phyloP scores from a whole-genome alignment of 2,888 invertebrate genomes.

The Chrysotoxum bicinctum region DNA sequence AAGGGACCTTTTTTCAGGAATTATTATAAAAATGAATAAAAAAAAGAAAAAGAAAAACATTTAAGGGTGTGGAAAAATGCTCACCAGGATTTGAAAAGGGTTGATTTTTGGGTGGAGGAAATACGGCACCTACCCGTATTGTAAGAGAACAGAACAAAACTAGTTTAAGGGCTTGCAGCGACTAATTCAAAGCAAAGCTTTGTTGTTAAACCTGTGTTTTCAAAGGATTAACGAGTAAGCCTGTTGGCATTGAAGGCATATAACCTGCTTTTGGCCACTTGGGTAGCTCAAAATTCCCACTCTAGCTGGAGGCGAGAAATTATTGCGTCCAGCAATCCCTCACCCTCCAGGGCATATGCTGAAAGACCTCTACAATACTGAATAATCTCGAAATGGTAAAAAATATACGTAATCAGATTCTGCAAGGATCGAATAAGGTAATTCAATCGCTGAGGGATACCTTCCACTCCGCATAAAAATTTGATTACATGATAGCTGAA shows the following conservation, averaged over 20 bases:
- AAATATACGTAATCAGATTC: slow-evolving; percentile 14
- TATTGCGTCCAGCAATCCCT: neutral
- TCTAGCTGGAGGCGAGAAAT: neutral
- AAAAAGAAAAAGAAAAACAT: neutral
- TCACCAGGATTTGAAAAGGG: slow-evolving; percentile 6
- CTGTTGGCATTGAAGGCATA: neutral
- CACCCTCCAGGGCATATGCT: neutral
- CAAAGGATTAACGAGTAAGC: neutral
- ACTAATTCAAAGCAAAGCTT: neutral
- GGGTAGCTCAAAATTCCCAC: neutral
- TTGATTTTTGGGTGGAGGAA: neutral
- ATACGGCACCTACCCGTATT: neutral
- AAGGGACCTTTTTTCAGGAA: neutral
- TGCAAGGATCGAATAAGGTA: slow-evolving; percentile 33
- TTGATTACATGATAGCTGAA: slow-evolving; percentile 18
- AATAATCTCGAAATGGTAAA: neutral
- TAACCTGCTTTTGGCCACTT: neutral
- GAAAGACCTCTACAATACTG: neutral
- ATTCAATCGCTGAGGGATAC: slow-evolving; percentile 37
- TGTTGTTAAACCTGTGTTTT: slow-evolving; percentile 2
- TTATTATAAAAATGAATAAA: slow-evolving; percentile 8
- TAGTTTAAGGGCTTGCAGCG: neutral
- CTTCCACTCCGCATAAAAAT: slow-evolving; percentile 5
- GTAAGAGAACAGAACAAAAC: neutral
- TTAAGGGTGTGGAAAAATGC: neutral